Evolutionary conservation across 2,113 vertebrate genomes (phyloP), one percentile per base, ranked within the genome.

Genomic region (Limanda limanda): DNA sequence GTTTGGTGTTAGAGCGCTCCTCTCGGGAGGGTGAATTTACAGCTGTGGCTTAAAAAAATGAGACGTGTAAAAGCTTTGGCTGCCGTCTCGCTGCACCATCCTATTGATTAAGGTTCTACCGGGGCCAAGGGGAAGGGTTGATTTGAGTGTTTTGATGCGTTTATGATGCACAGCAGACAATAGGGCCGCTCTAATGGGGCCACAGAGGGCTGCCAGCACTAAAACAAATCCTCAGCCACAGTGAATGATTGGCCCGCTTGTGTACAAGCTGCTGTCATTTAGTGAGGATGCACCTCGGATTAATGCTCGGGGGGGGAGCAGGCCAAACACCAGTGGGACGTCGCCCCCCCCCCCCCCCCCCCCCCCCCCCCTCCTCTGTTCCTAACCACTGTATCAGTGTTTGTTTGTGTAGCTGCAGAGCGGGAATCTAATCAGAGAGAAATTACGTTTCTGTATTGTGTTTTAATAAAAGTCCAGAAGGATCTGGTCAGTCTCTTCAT

Each of bases 121-220:
- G 70, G 69, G 80, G 79, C 78, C 81, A 48, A 88, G 82, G 42
- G 82, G 78, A 90, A 55, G 71, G 74, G 69, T 90, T 91, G 84
- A 86, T 90, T 79, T 87, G 79, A 89, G 88, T 74, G 77, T 83
- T 88, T 79, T 89, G 86, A 91, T 92, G 81, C 84, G 88, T 91
- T 92, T 87, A 87, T 90, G 86, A 82, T 67, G 70, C 83, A 1
- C 67, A 24, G 11, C 37, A 86, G 72, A 89, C 86, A 77, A 88
- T 84, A 88, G 86, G 83, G 75, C 83, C 72, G 55, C 74, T 86
- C 84, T 86, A 78, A 80, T 76, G 82, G 80, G 86, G 76, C 81
- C 77, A 11, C 82, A 61, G 69, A 84, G 81, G 66, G 68, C 80
- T 61, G 82, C 84, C 86, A 77, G 71, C 76, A n/a, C 74, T 78